phyloP scores from a whole-genome alignment of 2,888 invertebrate genomes.

The Hymenopus coronatus region DNA sequence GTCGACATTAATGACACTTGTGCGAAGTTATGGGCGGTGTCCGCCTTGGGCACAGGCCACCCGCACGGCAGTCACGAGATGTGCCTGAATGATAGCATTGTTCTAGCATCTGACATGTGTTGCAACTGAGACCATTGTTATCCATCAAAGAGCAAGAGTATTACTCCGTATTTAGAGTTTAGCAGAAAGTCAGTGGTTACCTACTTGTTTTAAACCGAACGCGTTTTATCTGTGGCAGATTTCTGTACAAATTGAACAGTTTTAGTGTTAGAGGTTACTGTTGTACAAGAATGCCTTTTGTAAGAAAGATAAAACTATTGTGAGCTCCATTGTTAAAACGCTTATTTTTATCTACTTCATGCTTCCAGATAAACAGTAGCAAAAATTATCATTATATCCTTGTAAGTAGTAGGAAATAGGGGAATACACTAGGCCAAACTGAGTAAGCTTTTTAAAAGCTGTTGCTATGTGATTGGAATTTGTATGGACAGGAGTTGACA shows the following conservation, averaged over 20 bases:
- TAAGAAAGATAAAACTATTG: too few relatives aligned
- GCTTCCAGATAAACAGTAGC: too few relatives aligned
- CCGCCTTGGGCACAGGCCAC: neutral
- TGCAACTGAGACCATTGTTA: neutral
- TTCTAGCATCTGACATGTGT: neutral
- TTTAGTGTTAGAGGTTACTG: too few relatives aligned
- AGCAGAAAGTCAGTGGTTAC: neutral
- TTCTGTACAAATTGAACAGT: neutral
- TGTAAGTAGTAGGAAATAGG: too few relatives aligned
- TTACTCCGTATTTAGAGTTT: neutral
- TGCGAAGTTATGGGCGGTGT: neutral
- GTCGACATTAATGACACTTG: neutral
- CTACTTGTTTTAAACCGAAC: neutral
- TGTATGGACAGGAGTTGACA: too few relatives aligned
- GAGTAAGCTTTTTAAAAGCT: too few relatives aligned
- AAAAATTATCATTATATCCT: too few relatives aligned
- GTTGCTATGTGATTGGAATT: too few relatives aligned
- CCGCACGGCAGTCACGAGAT: neutral
- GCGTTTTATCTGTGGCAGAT: neutral
- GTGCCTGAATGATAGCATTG: neutral
- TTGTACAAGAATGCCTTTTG: too few relatives aligned
- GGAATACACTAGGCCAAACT: too few relatives aligned
- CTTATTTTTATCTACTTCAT: too few relatives aligned
- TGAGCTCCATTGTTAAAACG: too few relatives aligned
- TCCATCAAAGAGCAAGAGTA: neutral